Evolutionary conservation across 1,140 invertebrate genomes (phyloP), one percentile per base, ranked within the genome.

Genomic region (Lucilia sericata): DNA sequence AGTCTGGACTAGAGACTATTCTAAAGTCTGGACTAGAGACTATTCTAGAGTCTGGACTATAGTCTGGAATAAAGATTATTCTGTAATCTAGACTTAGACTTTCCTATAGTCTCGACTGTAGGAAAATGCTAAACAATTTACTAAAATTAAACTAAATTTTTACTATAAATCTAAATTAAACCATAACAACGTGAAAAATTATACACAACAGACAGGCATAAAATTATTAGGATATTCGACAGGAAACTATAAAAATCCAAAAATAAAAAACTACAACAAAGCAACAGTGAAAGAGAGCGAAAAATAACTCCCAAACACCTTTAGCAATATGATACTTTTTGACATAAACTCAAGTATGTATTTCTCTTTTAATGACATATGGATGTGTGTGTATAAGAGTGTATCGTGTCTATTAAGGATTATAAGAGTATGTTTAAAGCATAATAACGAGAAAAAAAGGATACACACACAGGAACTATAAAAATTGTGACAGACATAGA

Each of bases 321-420:
- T 65, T 65, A 65, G 60, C 60, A 65, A 65, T 19, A 65, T 65
- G 60, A 65, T 65, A 65, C 60, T 65, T 65, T 65, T 65, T 8
- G 8, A 65, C 65, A 70, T 12, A n/a, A 60, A 70, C 51, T 17
- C 51, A 55, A 30, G 25, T n/a, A 55, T 12, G 12, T 14, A 55
- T 55, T 55, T n/a, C 51, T 42, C 42, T 42, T 42, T 42, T 55
- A 55, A 55, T 55, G 4, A 5, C 51, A 55, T 55, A 13, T 55
- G 51, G 7, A 55, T 55, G 13, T 12, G 51, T 55, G 51, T 55
- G n/a, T 10, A 21, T 30, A 30, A 30, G 25, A 30, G 25, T 30
- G 25, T 30, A 30, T 30, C 25, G 25, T 2, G 25, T 21, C 55
- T 60, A 60, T 70, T 21, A 70, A 19, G 21, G 19, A 9, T 70